Conservation (phyloP, 2,113 vertebrate species). For the Takifugu bimaculatus region DNA sequence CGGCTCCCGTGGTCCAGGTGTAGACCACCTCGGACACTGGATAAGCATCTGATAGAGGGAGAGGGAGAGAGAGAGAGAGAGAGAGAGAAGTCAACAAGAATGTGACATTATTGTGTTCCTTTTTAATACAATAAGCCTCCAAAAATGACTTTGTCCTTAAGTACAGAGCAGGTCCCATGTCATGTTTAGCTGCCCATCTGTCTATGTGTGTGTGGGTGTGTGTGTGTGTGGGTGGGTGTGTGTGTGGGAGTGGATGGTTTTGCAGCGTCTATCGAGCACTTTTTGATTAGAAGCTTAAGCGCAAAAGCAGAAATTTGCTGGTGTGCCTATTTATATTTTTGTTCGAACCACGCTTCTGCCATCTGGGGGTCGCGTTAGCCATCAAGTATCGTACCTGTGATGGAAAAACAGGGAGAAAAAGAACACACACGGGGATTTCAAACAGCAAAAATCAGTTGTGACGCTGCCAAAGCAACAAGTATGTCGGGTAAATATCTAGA, state of each 20-base stretch:
- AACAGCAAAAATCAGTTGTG: too few relatives aligned
- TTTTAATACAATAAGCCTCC: background rate
- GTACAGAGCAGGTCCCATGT: background rate
- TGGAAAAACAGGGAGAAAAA: background rate
- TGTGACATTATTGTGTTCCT: too few relatives aligned
- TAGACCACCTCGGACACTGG: slow-evolving; percentile 95
- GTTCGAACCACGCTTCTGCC: slow-evolving; percentile 35
- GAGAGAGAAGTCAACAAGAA: background rate
- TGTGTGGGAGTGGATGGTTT: background rate
- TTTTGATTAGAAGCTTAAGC: slow-evolving; percentile 25
- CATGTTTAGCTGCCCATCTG: slow-evolving; percentile 1
- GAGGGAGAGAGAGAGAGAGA: background rate
- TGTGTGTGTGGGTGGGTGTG: background rate
- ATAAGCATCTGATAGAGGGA: slow-evolving; percentile 83
- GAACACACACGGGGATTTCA: too few relatives aligned
- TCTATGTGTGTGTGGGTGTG: slow-evolving; percentile 1
- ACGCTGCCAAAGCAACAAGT: too few relatives aligned
- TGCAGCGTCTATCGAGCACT: slow-evolving; percentile 17
- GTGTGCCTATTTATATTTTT: slow-evolving; percentile 26
- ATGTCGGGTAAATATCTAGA: too few relatives aligned
- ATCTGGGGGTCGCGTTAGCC: slow-evolving; percentile 49
- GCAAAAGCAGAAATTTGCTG: slow-evolving; percentile 15
- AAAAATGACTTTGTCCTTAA: background rate
- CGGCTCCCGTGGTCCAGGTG: slow-evolving; percentile 84
- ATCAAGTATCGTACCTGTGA: slow-evolving; percentile 40